A percentile compares a stretch with the other conserved stretches of the same genome.
phyloP scores from a whole-genome alignment of 2,797 vertebrate species.

The Gorsachius magnificus region DNA sequence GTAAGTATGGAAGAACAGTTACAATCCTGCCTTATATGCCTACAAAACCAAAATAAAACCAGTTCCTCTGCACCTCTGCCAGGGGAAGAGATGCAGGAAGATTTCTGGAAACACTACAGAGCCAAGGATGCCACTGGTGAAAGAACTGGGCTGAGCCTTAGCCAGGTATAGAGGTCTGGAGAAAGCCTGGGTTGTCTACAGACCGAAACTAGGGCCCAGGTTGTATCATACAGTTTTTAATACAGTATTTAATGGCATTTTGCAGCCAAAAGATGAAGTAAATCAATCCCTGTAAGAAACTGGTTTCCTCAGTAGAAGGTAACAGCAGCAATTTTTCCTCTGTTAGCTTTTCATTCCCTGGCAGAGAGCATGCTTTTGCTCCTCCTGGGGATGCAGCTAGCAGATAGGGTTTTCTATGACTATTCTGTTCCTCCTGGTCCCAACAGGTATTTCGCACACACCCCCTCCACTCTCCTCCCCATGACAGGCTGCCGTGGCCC shows the following conservation, averaged over 20 bases:
- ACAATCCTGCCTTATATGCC: neutral
- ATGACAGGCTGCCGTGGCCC: neutral
- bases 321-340: neutral
- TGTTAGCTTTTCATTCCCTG: neutral
- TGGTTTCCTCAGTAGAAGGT: neutral
- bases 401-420: rapidly evolving
- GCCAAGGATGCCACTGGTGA: neutral
- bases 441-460: neutral
- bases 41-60: neutral
- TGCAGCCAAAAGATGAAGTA: neutral
- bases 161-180: neutral
- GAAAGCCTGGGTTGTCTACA: neutral
- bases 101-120: neutral
- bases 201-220: neutral
- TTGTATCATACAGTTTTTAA: neutral
- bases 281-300: neutral
- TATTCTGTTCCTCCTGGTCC: neutral
- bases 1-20: neutral
- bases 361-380: neutral
- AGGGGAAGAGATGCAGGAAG: neutral
- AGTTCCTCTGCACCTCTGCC: neutral
- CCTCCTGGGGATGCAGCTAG: neutral
- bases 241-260: neutral
- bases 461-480: neutral
- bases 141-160: neutral